Evolutionary conservation across 2,797 vertebrate species (phyloP).

Genomic region (Ambastaia sidthimunki): DNA sequence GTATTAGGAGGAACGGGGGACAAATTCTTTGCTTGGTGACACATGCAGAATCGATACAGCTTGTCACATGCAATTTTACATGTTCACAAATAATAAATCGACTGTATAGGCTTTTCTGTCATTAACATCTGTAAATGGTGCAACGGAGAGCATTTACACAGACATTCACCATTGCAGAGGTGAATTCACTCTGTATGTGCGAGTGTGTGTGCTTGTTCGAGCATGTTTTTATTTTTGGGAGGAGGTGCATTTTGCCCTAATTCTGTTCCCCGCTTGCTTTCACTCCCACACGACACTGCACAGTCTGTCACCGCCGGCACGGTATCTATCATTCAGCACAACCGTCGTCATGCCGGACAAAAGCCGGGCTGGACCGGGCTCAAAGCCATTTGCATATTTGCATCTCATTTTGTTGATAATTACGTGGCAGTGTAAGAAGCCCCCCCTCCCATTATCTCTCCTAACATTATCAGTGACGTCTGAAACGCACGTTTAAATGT

Average conservation of each 20-base stretch:
- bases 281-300: conserved; percentile 84
- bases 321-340: conserved; percentile 90
- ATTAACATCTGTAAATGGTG: conserved; percentile 68
- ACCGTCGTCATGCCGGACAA: conserved; percentile 86
- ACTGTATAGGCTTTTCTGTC: conserved; percentile 56
- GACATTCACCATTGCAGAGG: conserved; percentile 70
- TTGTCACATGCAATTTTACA: conserved; percentile 24
- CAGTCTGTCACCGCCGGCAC: conserved; percentile 82
- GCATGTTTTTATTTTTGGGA: conserved; percentile 57
- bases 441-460: conserved; percentile 87
- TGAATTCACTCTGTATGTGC: conserved; percentile 62
- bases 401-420: conserved; percentile 98
- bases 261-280: conserved; percentile 80
- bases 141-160: conserved; percentile 70
- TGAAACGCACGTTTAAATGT: conserved; percentile 98
- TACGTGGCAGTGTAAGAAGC: conserved; percentile 89
- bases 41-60: conserved; percentile 1
- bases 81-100: conserved; percentile 53
- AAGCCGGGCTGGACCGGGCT: conserved; percentile 85
- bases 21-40: conserved; percentile 8
- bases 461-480: conserved; percentile 92
- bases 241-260: conserved; percentile 78
- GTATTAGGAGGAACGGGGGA: not conserved
- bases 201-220: conserved; percentile 48
- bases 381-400: conserved; percentile 97